A percentile compares a stretch with the other conserved stretches of the same genome.
Conservation (phyloP, 2,888 invertebrate species). For the Sturmia bella region DNA sequence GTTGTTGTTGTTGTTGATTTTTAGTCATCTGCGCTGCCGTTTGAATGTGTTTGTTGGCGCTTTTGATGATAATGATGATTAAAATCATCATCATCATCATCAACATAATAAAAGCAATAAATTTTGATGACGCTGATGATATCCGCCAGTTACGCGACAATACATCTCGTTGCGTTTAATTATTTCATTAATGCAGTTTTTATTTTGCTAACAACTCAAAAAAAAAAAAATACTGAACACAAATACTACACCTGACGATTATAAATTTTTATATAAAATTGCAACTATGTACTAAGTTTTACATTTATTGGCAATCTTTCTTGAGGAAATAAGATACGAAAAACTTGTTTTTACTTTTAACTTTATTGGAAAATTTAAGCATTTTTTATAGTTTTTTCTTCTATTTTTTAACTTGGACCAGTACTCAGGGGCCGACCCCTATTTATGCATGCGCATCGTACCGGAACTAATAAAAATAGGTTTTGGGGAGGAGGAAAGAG, state of each 20-base stretch:
- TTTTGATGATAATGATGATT: conserved; percentile 33
- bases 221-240: conserved; percentile 20
- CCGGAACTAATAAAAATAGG: too few relatives aligned
- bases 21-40: not conserved
- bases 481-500: too few relatives aligned
- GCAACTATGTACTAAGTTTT: conserved; percentile 32
- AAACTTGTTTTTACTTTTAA: too few relatives aligned
- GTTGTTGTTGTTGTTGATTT: conserved; percentile 10
- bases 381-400: too few relatives aligned
- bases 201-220: conserved; percentile 44
- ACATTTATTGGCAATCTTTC: not conserved
- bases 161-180: conserved; percentile 74
- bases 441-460: too few relatives aligned
- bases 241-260: conserved; percentile 12
- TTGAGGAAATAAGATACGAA: too few relatives aligned
- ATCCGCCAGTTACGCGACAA: conserved; percentile 80
- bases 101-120: conserved; percentile 40
- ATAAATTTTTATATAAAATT: conserved; percentile 2
- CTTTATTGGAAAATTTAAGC: too few relatives aligned
- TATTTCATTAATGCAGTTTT: conserved; percentile 64
- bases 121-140: conserved; percentile 73
- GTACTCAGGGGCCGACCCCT: too few relatives aligned
- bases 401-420: too few relatives aligned
- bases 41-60: not conserved
- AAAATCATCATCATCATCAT: conserved; percentile 35